Evolutionary conservation across 2,888 invertebrate species (phyloP).

Genomic region (Acrobasis repandana): DNA sequence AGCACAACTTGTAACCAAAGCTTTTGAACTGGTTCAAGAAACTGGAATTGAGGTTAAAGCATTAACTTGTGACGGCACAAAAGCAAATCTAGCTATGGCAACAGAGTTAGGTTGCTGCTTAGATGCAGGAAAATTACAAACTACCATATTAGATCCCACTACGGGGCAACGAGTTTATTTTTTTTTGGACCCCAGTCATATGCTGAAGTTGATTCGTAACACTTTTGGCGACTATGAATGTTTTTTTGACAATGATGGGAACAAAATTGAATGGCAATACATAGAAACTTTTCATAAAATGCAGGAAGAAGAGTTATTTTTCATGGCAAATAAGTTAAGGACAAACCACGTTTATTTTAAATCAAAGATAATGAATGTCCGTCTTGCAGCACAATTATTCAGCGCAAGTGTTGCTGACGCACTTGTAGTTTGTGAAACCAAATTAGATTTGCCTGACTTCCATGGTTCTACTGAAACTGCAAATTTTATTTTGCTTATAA

Average conservation of each 20-base stretch:
- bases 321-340: not conserved
- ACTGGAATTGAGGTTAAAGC: not conserved
- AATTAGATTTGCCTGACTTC: slow-evolving; percentile 7
- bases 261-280: not conserved
- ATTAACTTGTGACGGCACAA: slow-evolving; percentile 1
- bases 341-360: slow-evolving; percentile 13
- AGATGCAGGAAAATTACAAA: not conserved
- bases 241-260: not conserved
- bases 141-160: not conserved
- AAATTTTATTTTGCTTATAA: slow-evolving; percentile 19
- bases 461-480: slow-evolving; percentile 4
- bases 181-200: slow-evolving; percentile 18
- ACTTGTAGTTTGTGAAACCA: slow-evolving; percentile 17
- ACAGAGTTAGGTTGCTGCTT: slow-evolving; percentile 18
- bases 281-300: not conserved
- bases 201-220: slow-evolving; percentile 9
- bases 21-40: not conserved
- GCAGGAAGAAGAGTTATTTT: slow-evolving; percentile 22
- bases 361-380: slow-evolving; percentile 23
- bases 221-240: not conserved
- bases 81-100: slow-evolving; percentile 27
- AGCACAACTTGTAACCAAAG: not conserved
- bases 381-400: slow-evolving; percentile 1
- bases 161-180: not conserved
- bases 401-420: slow-evolving; percentile 15